Evolutionary conservation across 2,888 invertebrate genomes (phyloP).

Genomic region (Aphodius granarius): DNA sequence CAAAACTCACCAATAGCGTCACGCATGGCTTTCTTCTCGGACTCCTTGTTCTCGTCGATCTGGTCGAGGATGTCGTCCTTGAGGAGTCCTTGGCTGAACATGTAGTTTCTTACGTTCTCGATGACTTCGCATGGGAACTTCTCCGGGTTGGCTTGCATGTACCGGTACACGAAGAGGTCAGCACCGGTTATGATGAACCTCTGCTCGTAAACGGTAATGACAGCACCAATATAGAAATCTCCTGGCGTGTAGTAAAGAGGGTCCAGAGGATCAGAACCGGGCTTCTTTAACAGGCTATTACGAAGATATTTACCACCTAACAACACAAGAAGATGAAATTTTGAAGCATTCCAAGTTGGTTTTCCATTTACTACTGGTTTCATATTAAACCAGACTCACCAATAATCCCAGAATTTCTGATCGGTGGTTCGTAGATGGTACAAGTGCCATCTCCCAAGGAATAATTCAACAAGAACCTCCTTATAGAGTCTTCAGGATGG

Average conservation of each 20-base stretch:
- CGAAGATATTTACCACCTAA: constrained; percentile 74
- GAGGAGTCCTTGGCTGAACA: constrained; percentile 66
- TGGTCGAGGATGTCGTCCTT: constrained; percentile 59
- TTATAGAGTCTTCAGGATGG: constrained; percentile 75
- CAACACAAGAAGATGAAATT: background rate
- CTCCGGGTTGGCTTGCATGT: constrained; percentile 70
- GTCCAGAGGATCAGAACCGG: constrained; percentile 67
- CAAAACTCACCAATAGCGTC: constrained; percentile 37
- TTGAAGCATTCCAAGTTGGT: background rate
- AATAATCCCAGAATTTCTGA: constrained; percentile 73
- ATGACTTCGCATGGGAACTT: constrained; percentile 70
- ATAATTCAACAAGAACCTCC: constrained; percentile 77
- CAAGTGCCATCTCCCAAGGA: constrained; percentile 75
- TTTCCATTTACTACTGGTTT: no score
- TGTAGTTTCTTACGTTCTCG: constrained; percentile 69
- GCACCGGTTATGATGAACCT: constrained; percentile 77
- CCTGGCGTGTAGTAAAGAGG: constrained; percentile 77
- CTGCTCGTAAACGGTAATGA: constrained; percentile 72
- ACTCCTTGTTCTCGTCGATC: constrained; percentile 45
- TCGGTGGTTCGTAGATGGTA: constrained; percentile 71
- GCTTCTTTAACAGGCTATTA: constrained; percentile 67
- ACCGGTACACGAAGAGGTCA: constrained; percentile 77
- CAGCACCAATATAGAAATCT: constrained; percentile 77
- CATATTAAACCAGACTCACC: constrained; percentile 36
- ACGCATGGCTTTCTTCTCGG: constrained; percentile 43